These are phyloP conservation scores for Malurus melanocephalus DNA, from an alignment of 2,113 vertebrate species.

Conservation along the genomic window DNA sequence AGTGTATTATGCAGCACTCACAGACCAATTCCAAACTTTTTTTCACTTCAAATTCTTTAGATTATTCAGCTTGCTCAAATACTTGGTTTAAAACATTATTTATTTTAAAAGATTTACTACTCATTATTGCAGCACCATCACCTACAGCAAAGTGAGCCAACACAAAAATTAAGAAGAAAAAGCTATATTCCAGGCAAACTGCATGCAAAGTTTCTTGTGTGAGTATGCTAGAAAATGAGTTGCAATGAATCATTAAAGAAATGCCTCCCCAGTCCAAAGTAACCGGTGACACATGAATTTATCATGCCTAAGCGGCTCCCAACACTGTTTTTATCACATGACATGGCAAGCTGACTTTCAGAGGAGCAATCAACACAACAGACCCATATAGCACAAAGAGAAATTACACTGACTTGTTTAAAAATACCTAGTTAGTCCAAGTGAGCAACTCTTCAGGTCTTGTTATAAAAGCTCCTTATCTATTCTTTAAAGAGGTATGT, in stretches of 20 bases:
- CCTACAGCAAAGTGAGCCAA: background rate
- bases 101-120: background rate
- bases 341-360: background rate
- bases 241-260: slow-evolving; percentile 9
- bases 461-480: background rate
- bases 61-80: background rate
- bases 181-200: background rate
- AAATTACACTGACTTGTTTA: background rate
- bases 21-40: background rate
- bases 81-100: background rate
- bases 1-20: background rate
- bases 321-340: background rate
- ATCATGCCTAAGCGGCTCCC: background rate
- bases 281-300: background rate
- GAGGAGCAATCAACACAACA: background rate
- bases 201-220: background rate
- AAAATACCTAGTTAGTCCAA: background rate
- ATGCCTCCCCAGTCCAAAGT: background rate
- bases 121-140: background rate
- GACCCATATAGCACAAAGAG: background rate
- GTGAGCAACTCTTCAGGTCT: background rate
- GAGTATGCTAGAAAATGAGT: background rate
- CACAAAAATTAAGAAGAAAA: background rate
- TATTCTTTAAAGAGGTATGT: slow-evolving; percentile 16
- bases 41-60: background rate